Percentiles rank a stretch among this genome's conserved stretches.
phyloP scores from a whole-genome alignment of 1,140 invertebrate genomes.

The Euglossa dilemma region DNA sequence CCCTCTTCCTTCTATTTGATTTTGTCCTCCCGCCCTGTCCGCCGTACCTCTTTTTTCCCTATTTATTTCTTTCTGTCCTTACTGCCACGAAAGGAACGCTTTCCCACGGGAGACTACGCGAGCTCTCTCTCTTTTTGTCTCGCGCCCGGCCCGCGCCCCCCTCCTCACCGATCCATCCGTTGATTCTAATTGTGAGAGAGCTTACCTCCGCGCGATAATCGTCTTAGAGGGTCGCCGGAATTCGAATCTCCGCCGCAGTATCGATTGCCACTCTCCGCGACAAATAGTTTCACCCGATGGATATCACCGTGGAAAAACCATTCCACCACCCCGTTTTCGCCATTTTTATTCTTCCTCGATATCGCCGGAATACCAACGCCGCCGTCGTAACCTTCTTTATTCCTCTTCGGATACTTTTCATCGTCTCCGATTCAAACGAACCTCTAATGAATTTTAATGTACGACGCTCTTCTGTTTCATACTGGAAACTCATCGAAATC shows the following conservation, averaged over 20 bases:
- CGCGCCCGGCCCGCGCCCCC: background rate
- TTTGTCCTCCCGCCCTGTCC: slow-evolving; percentile 68
- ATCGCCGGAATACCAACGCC: no score
- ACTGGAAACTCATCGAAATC: no score
- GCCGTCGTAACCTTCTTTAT: no score
- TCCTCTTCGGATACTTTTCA: no score
- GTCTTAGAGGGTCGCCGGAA: slow-evolving; percentile 20
- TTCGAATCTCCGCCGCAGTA: slow-evolving; percentile 11
- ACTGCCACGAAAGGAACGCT: slow-evolving; percentile 71
- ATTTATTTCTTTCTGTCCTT: slow-evolving; percentile 77
- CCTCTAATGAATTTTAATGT: no score
- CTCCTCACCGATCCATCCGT: slow-evolving; percentile 24
- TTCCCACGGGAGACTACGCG: slow-evolving; percentile 74
- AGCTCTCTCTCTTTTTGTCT: slow-evolving; percentile 48
- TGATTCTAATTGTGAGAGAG: slow-evolving; percentile 50
- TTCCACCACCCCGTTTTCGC: no score
- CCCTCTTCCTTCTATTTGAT: slow-evolving; percentile 74
- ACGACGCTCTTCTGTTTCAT: no score
- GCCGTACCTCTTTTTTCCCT: slow-evolving; percentile 62
- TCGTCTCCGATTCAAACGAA: no score
- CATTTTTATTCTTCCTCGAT: no score
- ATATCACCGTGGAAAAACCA: background rate
- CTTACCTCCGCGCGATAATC: slow-evolving; percentile 42
- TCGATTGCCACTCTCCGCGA: slow-evolving; percentile 10
- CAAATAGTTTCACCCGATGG: background rate